phyloP scores from a whole-genome alignment of 2,113 vertebrate species.

The Dicerorhinus sumatrensis region DNA sequence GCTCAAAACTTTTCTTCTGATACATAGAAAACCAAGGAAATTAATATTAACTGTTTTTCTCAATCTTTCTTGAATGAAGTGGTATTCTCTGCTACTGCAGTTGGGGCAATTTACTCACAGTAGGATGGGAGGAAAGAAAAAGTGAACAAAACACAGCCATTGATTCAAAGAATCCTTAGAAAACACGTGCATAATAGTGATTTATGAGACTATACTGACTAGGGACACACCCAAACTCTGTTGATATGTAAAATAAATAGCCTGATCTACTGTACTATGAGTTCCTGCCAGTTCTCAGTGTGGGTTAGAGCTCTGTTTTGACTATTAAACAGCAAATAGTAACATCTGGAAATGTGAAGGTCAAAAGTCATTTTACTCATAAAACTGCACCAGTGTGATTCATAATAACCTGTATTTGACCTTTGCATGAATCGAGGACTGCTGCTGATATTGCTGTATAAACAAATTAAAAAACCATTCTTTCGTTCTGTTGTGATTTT shows the following conservation, averaged over 20 bases:
- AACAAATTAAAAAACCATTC: conserved; percentile 37
- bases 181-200: conserved; percentile 50
- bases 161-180: conserved; percentile 61
- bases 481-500: conserved; percentile 65
- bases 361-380: conserved; percentile 84
- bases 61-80: not conserved
- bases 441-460: conserved; percentile 68
- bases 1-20: not conserved
- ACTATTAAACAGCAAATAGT: conserved; percentile 82
- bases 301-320: conserved; percentile 82
- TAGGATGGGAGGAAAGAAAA: not conserved
- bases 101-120: not conserved
- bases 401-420: conserved; percentile 81
- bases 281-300: conserved; percentile 63
- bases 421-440: conserved; percentile 76
- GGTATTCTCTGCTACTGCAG: not conserved
- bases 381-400: conserved; percentile 81
- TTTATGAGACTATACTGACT: conserved; percentile 64
- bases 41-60: not conserved
- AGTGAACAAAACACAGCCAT: not conserved
- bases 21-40: not conserved
- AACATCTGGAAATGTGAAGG: conserved; percentile 87
- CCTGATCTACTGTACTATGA: conserved; percentile 51
- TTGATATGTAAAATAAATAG: conserved; percentile 76
- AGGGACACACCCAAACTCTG: conserved; percentile 60